These are phyloP conservation scores for Sus scrofa DNA, from an alignment of 2,113 vertebrate genomes.

Conservation along the genomic window T2T-Sscrofa CM000825.6:87937501-87938000, in stretches of 20 bases:
- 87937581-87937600: fast-evolving
- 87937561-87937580: background rate
- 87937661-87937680: too few relatives aligned
- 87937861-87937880: background rate
- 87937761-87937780: background rate
- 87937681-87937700: background rate
- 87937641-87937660: background rate
- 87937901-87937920: background rate
- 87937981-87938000: background rate
- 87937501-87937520: background rate
- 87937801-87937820: background rate
- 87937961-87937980: background rate
- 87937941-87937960: background rate
- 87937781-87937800: background rate
- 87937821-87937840: background rate
- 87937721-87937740: background rate
- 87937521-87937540: background rate
- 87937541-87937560: fast-evolving
- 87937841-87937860: background rate
- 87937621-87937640: background rate
- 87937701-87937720: too few relatives aligned
- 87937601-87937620: fast-evolving
- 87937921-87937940: background rate
- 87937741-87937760: background rate
- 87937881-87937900: too few relatives aligned